Base-by-base conservation (phyloP, 2,888 invertebrate species). In the Nomada ferruginata region DNA sequence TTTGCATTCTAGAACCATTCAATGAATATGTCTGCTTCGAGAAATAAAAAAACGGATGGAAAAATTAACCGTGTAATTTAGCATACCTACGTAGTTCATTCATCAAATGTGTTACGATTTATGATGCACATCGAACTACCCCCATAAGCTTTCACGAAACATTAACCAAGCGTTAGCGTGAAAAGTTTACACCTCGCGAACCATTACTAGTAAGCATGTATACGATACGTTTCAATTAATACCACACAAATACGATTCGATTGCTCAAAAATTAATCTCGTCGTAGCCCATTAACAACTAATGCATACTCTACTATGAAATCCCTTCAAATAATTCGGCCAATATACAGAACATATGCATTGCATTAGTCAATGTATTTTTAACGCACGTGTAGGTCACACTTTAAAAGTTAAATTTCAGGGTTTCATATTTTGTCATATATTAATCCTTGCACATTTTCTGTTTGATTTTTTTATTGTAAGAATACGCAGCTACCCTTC, bases 81-180 rank as follows among this genome's bases (percentile, higher is more conserved):
- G 36, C 36, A 36, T 5, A 36, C 36, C 36, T 36, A 36, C 36
- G 36, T 36, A 36, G 36, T 36, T 36, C 36, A 36, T 36, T 36
- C 36, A 36, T 7, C 36, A 36, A 36, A 36, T 7, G 36, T 36
- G 36, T 60, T 42, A 57, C 23, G 53, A 65, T 42, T 60, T 29
- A 59, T 50, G 59, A 59, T 11, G 23, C 63, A 29, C 1, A 15
- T 20, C 50, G n/a, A 53, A 36, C 36, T 36, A 36, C 36, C 36
- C 64, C 36, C 47, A 36, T 57, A 57, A 57, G 64, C 63, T 70
- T 70, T 76, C 63, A n/a, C 55, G 57, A 57, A 69, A 57, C 47
- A 15, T 29, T 63, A 55, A 47, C 55, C 42, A n/a, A 57, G n/a
- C n/a, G 4, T 57, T 57, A 29, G 64, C 53, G 36, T 23, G 20